Evolutionary conservation across 2,113 vertebrate species (phyloP).

Genomic region (Seriola quinqueradiata): DNA sequence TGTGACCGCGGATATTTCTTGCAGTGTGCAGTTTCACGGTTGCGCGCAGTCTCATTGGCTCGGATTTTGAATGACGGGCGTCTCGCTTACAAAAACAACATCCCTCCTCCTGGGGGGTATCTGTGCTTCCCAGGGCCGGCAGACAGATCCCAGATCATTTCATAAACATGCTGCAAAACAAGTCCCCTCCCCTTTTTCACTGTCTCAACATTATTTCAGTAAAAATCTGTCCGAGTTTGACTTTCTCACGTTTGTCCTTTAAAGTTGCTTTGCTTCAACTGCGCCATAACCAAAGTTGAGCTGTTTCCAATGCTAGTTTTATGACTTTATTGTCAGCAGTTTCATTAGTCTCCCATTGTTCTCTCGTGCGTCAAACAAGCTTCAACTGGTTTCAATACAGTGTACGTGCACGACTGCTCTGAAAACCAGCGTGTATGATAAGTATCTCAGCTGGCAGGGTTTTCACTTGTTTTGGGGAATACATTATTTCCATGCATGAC

Average conservation of each 20-base stretch:
- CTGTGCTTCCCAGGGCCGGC: slow-evolving; percentile 40
- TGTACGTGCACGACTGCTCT: background rate
- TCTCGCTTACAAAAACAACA: slow-evolving; percentile 77
- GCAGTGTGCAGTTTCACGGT: slow-evolving; percentile 64
- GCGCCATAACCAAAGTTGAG: background rate
- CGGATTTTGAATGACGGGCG: slow-evolving; percentile 85
- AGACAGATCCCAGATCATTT: slow-evolving; percentile 34
- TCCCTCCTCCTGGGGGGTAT: slow-evolving; percentile 76
- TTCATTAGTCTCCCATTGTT: background rate
- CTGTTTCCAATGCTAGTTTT: slow-evolving; percentile 10
- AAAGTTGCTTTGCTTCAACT: background rate
- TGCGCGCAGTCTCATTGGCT: slow-evolving; percentile 70
- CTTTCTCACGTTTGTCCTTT: background rate
- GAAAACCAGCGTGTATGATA: background rate
- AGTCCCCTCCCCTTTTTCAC: background rate
- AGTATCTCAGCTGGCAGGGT: background rate
- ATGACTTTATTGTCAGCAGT: background rate
- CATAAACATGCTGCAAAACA: slow-evolving; percentile 8
- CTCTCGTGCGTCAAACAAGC: too few relatives aligned
- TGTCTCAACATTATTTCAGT: background rate
- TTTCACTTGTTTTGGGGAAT: background rate
- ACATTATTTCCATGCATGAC: background rate
- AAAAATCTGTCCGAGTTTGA: background rate
- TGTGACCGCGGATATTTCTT: slow-evolving; percentile 44
- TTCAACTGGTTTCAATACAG: background rate